Evolutionary conservation across 1,140 invertebrate species (phyloP).

Genomic region (Pristionchus pacificus): DNA sequence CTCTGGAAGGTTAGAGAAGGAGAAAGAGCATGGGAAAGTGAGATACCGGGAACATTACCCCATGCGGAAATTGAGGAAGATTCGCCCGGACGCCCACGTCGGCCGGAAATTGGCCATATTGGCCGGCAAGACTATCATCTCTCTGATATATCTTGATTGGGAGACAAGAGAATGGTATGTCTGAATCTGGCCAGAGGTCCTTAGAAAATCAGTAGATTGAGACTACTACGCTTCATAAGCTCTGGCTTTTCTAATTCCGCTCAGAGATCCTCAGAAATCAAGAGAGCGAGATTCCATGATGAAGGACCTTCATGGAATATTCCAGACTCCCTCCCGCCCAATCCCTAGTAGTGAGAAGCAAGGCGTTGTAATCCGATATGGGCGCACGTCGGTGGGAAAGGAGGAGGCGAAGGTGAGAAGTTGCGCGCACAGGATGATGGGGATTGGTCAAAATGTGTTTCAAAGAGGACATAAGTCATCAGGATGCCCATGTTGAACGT

Average conservation of each 20-base stretch:
- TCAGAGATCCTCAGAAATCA: too few relatives aligned
- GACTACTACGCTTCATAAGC: too few relatives aligned
- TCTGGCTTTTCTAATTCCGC: too few relatives aligned
- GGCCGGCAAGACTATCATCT: too few relatives aligned
- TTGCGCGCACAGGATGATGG: background rate
- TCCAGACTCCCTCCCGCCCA: too few relatives aligned
- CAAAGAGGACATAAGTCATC: conserved; percentile 1
- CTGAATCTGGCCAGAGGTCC: background rate
- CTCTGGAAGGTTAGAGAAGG: background rate
- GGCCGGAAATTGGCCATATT: background rate
- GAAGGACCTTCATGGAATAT: too few relatives aligned
- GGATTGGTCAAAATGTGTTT: background rate
- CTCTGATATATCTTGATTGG: background rate
- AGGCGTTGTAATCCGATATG: too few relatives aligned
- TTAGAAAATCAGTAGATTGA: background rate
- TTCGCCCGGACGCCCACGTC: background rate
- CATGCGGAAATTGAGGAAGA: background rate
- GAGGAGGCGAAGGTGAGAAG: too few relatives aligned
- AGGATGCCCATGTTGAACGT: background rate
- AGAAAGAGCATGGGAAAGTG: background rate
- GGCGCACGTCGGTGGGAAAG: too few relatives aligned
- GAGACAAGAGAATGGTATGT: background rate
- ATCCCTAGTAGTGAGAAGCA: too few relatives aligned
- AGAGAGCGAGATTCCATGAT: too few relatives aligned
- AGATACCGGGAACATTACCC: background rate